Base-by-base conservation (phyloP, 1,140 invertebrate genomes). In the Drosophila bocki region DNA sequence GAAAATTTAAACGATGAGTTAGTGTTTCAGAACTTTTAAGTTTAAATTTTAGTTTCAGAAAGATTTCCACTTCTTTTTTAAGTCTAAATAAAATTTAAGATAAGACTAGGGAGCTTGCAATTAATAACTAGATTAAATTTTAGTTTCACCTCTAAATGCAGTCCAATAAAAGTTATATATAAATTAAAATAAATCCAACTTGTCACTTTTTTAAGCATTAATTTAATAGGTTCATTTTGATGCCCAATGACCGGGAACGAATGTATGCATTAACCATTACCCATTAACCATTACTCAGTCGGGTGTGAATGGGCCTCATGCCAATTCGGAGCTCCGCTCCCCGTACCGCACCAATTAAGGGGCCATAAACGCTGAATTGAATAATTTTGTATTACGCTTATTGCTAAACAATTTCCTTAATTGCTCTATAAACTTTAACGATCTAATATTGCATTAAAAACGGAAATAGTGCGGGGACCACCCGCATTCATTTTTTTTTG, bases 381-480 rank as follows among this genome's bases (percentile, higher is more conserved):
- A 78, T 78, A 68, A 77, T 77, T 75, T 77, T 67, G 60, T 75
- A 75, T 75, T 51, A 58, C 61, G 60, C 71, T 76, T 75, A 76
- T 76, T 59, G 75, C 63, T 68, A 61, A 77, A 77, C 75, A 77
- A 78, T 78, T 78, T 70, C 51, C 56, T 57, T 78, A 50, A 78
- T 78, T 57, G 65, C 75, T 51, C 75, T 63, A 78, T 78, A 78
- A 78, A 70, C 65, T 78, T 78, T 78, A 60, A 79, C 62, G 69
- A 80, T 48, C 67, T 47, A 42, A 44, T 54, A 64, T 63, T 64
- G 77, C 69, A 75, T 22, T 47, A 41, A 42, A 56, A 39, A 29
- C 53, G 13, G 42, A 13, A 48, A 50, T 19, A 65, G 22, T 44
- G 64, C 53, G 54, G 41, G 47, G 61, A 76, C 74, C 62, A 68